Evolutionary conservation across 2,888 invertebrate species (phyloP), one percentile per base, ranked within the genome.

Genomic region (Iselma pallidipennis): DNA sequence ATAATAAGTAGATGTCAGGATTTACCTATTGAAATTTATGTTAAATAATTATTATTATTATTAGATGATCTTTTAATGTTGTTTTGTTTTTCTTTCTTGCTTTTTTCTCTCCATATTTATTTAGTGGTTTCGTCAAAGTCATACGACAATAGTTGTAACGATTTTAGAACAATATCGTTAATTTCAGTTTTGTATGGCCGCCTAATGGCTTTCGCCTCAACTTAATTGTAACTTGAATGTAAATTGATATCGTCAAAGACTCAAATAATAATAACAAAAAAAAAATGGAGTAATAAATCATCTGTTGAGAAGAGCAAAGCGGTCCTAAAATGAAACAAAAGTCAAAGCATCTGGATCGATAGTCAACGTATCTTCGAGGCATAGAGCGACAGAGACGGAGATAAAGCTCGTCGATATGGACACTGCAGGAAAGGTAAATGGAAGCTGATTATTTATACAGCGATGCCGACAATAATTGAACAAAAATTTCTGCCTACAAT

Each of bases 331-430:
- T 59, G 63, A 63, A 63, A 59, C 59, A 59, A 63, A 61, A 63
- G 63, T 59, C 57, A 54, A 59, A 63, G 59, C 63, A 63, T 63
- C 59, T 59, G 63, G 59, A 63, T 63, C 63, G 63, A 63, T 59
- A 63, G 57, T 62, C 62, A 37, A 54, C 62, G 61, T 57, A 57
- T 61, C 61, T 61, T 56, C 48, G 57, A 61, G 57, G 60, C 56
- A 57, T 19, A 23, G 45, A 52, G 31, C 4, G 51, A 53, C 28
- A 57, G 25, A 53, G 54, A 61, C 16, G 28, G 48, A 19, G 49
- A 57, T 52, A 31, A 37, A 29, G 42, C 42, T 42, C 45, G 60
- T 37, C 42, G 33, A 50, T 51, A 51, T 45, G 53, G 49, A 61
- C 57, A 49, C 25, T 50, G 28, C 28, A 50, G 50, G 10, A 50